Conservation (phyloP, 1,140 invertebrate species). For the Scaptomyza graminum region DNA sequence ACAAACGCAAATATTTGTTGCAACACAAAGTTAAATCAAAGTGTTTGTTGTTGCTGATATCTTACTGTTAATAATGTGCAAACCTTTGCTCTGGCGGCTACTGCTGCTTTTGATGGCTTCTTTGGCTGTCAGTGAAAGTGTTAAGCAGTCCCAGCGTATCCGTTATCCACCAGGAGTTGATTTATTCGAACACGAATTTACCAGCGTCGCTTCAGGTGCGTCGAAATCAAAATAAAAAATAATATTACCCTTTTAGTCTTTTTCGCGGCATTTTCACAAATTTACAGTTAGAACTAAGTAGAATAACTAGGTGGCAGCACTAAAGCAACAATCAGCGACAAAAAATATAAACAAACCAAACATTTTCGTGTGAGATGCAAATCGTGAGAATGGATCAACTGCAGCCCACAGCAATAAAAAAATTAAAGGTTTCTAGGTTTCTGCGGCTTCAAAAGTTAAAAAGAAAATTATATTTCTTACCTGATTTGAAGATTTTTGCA, state of each 20-base stretch:
- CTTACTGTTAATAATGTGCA: slow-evolving; percentile 56
- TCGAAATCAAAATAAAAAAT: slow-evolving; percentile 9
- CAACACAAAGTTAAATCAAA: slow-evolving; percentile 38
- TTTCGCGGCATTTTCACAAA: background rate
- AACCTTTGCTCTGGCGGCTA: slow-evolving; percentile 33
- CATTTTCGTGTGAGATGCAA: background rate
- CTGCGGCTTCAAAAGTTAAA: no score
- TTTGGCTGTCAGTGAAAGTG: slow-evolving; percentile 58
- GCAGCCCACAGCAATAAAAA: no score
- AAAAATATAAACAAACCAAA: background rate
- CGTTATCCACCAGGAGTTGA: slow-evolving; percentile 71
- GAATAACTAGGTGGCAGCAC: background rate
- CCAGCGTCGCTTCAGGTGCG: slow-evolving; percentile 63
- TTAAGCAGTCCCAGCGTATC: slow-evolving; percentile 33
- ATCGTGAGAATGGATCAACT: background rate
- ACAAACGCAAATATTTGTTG: slow-evolving; percentile 40
- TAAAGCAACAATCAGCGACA: background rate
- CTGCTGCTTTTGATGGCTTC: slow-evolving; percentile 15
- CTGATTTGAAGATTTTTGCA: no score
- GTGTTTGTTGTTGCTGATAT: no score
- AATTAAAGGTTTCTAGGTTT: no score
- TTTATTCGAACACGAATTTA: slow-evolving; percentile 80
- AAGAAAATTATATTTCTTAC: no score
- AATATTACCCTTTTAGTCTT: background rate
- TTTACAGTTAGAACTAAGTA: background rate